Evolutionary conservation across 2,113 vertebrate species (phyloP).

Genomic region (Proteles cristata): DNA sequence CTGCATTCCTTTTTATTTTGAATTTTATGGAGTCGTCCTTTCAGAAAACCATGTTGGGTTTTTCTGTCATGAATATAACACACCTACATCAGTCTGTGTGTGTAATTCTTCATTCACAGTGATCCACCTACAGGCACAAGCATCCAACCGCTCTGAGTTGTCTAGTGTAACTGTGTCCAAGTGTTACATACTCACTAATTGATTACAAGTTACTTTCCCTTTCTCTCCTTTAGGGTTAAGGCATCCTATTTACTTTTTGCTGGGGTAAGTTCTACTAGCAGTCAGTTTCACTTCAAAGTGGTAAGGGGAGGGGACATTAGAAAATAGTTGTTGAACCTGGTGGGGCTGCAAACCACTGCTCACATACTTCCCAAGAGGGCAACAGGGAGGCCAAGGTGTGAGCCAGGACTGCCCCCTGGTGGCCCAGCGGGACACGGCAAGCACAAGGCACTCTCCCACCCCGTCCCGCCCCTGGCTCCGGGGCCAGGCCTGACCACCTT

Average conservation of each 20-base stretch:
- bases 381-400: neutral
- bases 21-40: neutral
- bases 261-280: neutral
- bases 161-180: neutral
- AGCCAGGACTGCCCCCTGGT: constrained; percentile 45
- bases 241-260: neutral
- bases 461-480: neutral
- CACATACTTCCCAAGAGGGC: neutral
- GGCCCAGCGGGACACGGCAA: neutral
- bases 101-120: neutral
- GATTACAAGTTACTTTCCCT: neutral
- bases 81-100: neutral
- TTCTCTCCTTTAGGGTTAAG: neutral
- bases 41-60: neutral
- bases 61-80: neutral
- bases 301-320: neutral
- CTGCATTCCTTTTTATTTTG: neutral
- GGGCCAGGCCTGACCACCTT: neutral
- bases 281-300: neutral
- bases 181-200: neutral
- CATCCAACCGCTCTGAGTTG: neutral
- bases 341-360: neutral
- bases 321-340: neutral
- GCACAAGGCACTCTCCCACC: neutral
- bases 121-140: neutral